Percentiles rank a stretch among this genome's conserved stretches.
These are phyloP conservation scores for Anhinga anhinga DNA, from an alignment of 2,113 vertebrate species.

Conservation along the genomic window DNA sequence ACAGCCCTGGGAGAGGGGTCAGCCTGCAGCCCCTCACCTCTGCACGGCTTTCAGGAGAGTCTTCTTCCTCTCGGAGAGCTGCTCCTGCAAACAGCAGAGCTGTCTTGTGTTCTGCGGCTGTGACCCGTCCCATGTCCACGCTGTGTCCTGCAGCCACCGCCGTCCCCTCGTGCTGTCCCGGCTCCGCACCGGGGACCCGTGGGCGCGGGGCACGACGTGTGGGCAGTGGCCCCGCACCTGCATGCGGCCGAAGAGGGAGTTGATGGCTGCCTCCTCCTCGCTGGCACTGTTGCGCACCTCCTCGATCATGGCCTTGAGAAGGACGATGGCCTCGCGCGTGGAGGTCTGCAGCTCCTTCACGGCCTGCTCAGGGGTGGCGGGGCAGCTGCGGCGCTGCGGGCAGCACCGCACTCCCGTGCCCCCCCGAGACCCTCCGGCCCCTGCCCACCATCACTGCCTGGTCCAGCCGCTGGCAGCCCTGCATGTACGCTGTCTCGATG, in stretches of 20 bases:
- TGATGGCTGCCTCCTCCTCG: constrained; percentile 88
- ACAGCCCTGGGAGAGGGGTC: not conserved
- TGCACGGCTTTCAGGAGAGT: constrained; percentile 88
- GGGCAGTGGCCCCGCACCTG: constrained; percentile 70
- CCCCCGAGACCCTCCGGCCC: fast-evolving
- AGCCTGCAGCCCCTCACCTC: constrained; percentile 70
- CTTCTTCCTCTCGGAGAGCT: constrained; percentile 85
- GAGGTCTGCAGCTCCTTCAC: constrained; percentile 93
- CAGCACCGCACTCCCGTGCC: fast-evolving
- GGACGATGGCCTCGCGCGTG: constrained; percentile 84
- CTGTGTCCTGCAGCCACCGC: not conserved
- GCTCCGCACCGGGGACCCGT: fast-evolving
- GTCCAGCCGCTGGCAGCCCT: constrained; percentile 92
- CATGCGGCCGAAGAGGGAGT: constrained; percentile 86
- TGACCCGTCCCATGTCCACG: fast-evolving
- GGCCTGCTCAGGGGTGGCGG: constrained; percentile 55
- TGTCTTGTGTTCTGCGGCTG: not conserved
- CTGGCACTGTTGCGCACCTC: constrained; percentile 89
- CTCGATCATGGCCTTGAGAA: constrained; percentile 90
- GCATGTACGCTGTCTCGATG: constrained; percentile 90
- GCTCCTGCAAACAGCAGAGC: constrained; percentile 76
- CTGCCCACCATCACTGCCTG: constrained; percentile 88
- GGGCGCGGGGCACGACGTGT: fast-evolving
- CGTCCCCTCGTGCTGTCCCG: not conserved
- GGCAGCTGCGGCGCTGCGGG: fast-evolving